These are phyloP conservation scores for Danio kyathit DNA, from an alignment of 2,797 vertebrate species.

Conservation along the genomic window DNA sequence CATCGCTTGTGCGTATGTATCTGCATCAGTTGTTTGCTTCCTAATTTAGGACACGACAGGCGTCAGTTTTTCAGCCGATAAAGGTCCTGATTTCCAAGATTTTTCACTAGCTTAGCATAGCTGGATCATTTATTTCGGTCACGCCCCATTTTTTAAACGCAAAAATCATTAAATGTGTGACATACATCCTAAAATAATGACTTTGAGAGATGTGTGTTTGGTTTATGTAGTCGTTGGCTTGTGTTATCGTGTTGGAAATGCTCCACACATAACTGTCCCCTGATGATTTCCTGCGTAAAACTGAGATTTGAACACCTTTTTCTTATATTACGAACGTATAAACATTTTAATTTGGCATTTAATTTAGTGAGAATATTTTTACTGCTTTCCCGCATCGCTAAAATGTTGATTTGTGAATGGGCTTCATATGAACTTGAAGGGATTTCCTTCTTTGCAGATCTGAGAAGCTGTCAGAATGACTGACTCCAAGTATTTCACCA, in stretches of 20 bases:
- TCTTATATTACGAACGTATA: neutral
- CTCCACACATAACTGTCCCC: slow-evolving; percentile 9
- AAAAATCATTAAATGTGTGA: no score
- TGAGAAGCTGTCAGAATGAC: slow-evolving; percentile 88
- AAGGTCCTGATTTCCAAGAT: slow-evolving; percentile 31
- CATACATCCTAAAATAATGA: neutral
- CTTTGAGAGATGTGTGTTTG: neutral
- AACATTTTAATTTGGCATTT: neutral
- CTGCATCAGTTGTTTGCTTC: neutral
- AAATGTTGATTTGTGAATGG: neutral
- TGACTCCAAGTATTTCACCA: slow-evolving; percentile 99
- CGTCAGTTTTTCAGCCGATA: neutral
- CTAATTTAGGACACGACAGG: neutral
- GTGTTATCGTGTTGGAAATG: neutral
- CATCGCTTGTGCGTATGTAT: slow-evolving; percentile 28
- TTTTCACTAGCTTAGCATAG: slow-evolving; percentile 40
- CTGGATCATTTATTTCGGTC: slow-evolving; percentile 46
- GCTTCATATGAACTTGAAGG: neutral
- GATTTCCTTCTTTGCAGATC: slow-evolving; percentile 63
- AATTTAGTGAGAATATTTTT: neutral
- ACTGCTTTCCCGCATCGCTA: neutral
- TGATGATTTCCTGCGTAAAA: neutral
- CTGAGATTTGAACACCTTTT: neutral
- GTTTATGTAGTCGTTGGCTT: neutral
- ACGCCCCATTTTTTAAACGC: slow-evolving; percentile 53